These are phyloP conservation scores for Ctenicera cuprea DNA, from an alignment of 2,888 invertebrate genomes.

Conservation along the genomic window DNA sequence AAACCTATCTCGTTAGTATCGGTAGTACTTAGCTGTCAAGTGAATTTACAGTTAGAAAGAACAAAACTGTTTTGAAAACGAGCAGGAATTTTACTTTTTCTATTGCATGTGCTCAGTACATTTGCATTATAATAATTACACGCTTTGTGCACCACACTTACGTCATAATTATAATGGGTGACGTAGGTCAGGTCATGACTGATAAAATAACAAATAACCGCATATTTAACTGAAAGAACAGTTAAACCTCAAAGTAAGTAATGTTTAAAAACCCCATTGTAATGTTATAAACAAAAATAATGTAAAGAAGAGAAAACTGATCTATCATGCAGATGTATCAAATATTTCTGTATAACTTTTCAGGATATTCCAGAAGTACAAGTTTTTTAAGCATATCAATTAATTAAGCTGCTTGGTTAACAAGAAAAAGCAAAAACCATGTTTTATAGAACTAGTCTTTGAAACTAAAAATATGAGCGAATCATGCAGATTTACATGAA, in stretches of 20 bases:
- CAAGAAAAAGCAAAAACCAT: constrained; percentile 4
- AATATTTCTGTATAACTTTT: background rate
- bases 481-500: background rate
- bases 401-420: constrained; percentile 11
- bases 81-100: constrained; percentile 32
- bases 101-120: constrained; percentile 11
- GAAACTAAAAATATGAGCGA: constrained; percentile 2
- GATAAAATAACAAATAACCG: background rate
- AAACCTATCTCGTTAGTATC: constrained; percentile 17
- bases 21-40: constrained; percentile 7
- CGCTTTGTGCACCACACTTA: constrained; percentile 14
- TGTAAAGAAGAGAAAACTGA: background rate
- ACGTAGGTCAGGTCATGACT: constrained; percentile 3
- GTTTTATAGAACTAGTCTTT: constrained; percentile 12
- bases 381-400: constrained; percentile 2
- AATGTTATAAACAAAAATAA: background rate
- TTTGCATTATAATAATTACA: constrained; percentile 33
- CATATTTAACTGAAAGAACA: background rate
- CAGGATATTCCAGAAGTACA: background rate
- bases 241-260: background rate
- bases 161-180: constrained; percentile 7
- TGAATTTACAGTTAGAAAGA: constrained; percentile 14
- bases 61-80: constrained; percentile 23
- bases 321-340: background rate
- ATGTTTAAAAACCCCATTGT: too few relatives aligned